A percentile compares a stretch with the other conserved stretches of the same genome.
Evolutionary conservation across 2,797 vertebrate species (phyloP).

Genomic region (Neostethus bicornis): DNA sequence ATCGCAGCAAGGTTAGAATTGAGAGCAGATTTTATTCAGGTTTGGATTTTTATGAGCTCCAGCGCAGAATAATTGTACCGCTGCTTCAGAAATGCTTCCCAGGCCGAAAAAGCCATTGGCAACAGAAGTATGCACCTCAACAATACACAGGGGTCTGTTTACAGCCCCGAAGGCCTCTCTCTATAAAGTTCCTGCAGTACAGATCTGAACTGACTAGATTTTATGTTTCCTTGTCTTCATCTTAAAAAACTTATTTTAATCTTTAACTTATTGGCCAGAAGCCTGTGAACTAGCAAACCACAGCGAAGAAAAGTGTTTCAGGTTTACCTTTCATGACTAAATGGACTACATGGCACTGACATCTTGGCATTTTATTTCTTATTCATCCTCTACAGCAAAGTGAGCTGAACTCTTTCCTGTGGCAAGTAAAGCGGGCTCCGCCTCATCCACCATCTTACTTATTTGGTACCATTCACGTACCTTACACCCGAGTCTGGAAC

Average conservation of each 20-base stretch:
- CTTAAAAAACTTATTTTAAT: conserved; percentile 48
- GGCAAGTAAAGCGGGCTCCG: conserved; percentile 85
- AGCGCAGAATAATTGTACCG: conserved; percentile 67
- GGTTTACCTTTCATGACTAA: conserved; percentile 47
- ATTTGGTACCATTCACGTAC: conserved; percentile 91
- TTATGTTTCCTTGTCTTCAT: conserved; percentile 42
- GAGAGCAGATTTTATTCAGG: conserved; percentile 61
- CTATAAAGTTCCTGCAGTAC: conserved; percentile 65
- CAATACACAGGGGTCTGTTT: conserved; percentile 77
- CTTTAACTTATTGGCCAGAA: conserved; percentile 52
- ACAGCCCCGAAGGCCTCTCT: conserved; percentile 67
- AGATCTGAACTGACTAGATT: conserved; percentile 22
- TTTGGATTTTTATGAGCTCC: conserved; percentile 68
- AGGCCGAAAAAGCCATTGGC: conserved; percentile 61
- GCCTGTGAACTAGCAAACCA: conserved; percentile 49
- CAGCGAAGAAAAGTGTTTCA: conserved; percentile 78
- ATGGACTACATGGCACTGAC: conserved; percentile 47
- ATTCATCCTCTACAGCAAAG: conserved; percentile 79
- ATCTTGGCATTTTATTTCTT: conserved; percentile 36
- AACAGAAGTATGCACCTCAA: conserved; percentile 67
- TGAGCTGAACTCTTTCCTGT: conserved; percentile 91
- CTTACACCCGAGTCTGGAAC: conserved; percentile 89
- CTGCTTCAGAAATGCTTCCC: conserved; percentile 67
- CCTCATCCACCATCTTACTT: conserved; percentile 84
- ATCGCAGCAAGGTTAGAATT: conserved; percentile 50